Conservation (phyloP, 2,113 vertebrate species). For the Lepidothrix coronata region DNA sequence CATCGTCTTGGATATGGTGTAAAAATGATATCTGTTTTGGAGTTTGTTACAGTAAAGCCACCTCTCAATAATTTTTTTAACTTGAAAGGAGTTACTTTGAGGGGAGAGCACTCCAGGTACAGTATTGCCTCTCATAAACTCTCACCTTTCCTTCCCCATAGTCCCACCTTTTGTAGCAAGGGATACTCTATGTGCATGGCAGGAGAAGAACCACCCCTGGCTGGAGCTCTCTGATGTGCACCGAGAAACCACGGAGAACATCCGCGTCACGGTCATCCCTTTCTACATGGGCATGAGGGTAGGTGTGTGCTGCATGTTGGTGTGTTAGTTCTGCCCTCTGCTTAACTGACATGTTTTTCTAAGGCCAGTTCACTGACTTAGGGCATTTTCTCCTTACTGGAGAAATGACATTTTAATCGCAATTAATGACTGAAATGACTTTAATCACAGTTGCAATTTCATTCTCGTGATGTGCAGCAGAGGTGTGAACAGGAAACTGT, state of each 20-base stretch:
- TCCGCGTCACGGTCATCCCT: conserved; percentile 95
- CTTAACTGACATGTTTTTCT: not conserved
- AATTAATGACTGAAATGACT: not conserved
- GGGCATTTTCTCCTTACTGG: not conserved
- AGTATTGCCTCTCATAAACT: not conserved
- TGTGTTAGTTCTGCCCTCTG: not conserved
- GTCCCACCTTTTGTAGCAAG: conserved; percentile 89
- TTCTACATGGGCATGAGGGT: conserved; percentile 99
- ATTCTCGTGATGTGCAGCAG: not conserved
- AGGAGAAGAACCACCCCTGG: conserved; percentile 99
- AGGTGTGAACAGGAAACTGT: not conserved
- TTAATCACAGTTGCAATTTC: not conserved
- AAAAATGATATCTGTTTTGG: not conserved
- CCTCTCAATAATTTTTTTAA: not conserved
- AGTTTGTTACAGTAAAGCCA: not conserved
- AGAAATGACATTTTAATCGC: not conserved
- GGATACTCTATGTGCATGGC: conserved; percentile 94
- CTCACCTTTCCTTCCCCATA: not conserved
- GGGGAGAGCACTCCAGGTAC: not conserved
- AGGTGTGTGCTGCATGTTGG: not conserved
- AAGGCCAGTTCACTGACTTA: not conserved
- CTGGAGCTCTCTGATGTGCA: conserved; percentile 96
- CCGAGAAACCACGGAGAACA: conserved; percentile 95
- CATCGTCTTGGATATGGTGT: not conserved
- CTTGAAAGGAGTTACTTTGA: not conserved